phyloP scores from a whole-genome alignment of 2,113 vertebrate genomes.

The Laterallus jamaicensis region DNA sequence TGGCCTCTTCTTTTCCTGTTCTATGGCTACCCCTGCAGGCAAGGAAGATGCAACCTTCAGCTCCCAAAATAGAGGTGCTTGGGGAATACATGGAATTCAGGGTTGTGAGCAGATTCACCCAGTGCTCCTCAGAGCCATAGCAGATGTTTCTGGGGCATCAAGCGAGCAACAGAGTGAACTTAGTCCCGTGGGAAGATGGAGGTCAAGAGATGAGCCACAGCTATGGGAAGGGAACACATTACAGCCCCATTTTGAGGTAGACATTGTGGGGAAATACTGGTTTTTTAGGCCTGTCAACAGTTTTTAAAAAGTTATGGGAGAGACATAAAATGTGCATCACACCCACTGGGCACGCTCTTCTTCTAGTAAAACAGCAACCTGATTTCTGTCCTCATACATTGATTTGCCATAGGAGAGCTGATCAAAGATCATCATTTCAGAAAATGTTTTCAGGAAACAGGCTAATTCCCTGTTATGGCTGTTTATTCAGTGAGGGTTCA shows the following conservation, averaged over 20 bases:
- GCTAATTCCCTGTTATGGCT: not conserved
- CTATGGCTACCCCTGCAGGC: slow-evolving; percentile 48
- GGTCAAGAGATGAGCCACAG: not conserved
- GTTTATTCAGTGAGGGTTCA: not conserved
- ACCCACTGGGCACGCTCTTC: not conserved
- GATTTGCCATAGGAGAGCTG: slow-evolving; percentile 1
- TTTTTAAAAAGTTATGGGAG: not conserved
- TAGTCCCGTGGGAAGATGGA: not conserved
- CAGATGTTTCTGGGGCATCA: not conserved
- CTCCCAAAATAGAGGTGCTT: not conserved
- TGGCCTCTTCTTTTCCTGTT: not conserved
- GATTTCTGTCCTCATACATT: not conserved
- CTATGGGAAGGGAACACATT: not conserved
- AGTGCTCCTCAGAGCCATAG: not conserved
- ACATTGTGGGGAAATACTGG: fast-evolving
- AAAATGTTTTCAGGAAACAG: slow-evolving; percentile 6
- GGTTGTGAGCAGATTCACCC: not conserved
- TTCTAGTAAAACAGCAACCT: not conserved
- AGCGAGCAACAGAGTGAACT: not conserved
- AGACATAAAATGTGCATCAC: not conserved
- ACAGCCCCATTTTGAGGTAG: not conserved
- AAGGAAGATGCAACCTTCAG: not conserved
- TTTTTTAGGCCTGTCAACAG: not conserved
- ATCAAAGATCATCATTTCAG: slow-evolving; percentile 34
- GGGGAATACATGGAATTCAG: not conserved